Evolutionary conservation across 2,113 vertebrate genomes (phyloP), one percentile per base, ranked within the genome.

Genomic region (Mandrillus leucophaeus): DNA sequence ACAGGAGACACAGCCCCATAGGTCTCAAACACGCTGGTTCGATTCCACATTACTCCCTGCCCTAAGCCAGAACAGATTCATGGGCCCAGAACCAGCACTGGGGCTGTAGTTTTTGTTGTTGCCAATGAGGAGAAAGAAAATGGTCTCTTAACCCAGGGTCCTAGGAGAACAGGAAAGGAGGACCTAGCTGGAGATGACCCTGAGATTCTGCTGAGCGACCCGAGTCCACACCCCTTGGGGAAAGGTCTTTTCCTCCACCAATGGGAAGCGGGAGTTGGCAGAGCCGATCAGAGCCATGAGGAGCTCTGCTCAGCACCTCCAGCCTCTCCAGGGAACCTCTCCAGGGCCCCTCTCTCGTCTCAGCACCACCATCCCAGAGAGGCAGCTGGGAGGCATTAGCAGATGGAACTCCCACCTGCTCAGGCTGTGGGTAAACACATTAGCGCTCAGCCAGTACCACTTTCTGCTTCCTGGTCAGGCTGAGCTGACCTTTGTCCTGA

Each of bases 401-500:
- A 96, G 90, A 94, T 68, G 90, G 96, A 30, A 30, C 64, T 55
- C 90, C 94, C 96, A 95, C 84, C 96, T 90, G 97, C 96, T 94
- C 72, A 13, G 40, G 93, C 50, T 2, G 6, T 96, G 83, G 52
- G 97, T 96, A 98, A 98, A 98, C 98, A 98, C 97, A 96, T 98
- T 96, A 98, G 92, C 3, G 17, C 35, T 7, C 23, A 35, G 52
- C 64, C 45, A 43, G 86, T 38, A n/a, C 92, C n/a, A 70, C 93
- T 72, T 88, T 91, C 93, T 88, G 96, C 80, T 95, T 80, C 61
- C 64, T 1, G 0, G 80, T 50, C 92, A 73, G 25, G n/a, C 76
- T 8, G 52, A 45, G 79, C 68, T 95, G 92, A 90, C 75, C 97
- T 97, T 96, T 95, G 45, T 66, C 96, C 92, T n/a, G 38, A 73